A percentile compares a stretch with the other conserved stretches of the same genome.
These are phyloP conservation scores for Geophilus truncorum DNA, from an alignment of 2,888 invertebrate species.

Conservation along the genomic window DNA sequence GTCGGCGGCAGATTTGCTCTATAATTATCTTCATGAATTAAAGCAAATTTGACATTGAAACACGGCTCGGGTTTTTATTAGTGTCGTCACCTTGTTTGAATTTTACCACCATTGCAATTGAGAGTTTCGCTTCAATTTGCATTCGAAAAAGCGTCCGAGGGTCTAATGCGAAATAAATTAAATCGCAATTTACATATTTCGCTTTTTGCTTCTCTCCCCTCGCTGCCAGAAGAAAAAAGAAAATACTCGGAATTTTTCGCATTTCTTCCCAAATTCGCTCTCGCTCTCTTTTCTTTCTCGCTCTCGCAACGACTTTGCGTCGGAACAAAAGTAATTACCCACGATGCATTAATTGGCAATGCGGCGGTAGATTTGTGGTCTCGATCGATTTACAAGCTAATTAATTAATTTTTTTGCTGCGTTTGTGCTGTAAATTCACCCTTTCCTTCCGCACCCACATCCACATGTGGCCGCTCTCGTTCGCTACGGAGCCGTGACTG, in stretches of 20 bases:
- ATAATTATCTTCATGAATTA: conserved; percentile 18
- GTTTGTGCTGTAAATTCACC: background rate
- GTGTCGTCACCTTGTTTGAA: conserved; percentile 5
- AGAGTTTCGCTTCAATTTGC: background rate
- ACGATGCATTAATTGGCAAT: no score
- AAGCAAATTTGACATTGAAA: conserved; percentile 18
- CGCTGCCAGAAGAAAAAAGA: no score
- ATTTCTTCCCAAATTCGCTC: no score
- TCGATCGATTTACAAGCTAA: no score
- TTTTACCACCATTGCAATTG: background rate
- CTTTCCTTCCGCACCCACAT: background rate
- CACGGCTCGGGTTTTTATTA: conserved; percentile 10
- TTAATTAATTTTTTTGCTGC: background rate
- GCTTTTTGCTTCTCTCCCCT: no score
- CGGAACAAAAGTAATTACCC: no score
- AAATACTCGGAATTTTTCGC: background rate
- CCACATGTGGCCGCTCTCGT: background rate
- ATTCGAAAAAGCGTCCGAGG: background rate
- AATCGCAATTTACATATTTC: background rate
- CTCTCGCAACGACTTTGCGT: no score
- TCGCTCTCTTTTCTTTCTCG: no score
- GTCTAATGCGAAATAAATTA: conserved; percentile 1
- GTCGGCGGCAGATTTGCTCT: conserved; percentile 3
- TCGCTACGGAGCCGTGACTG: background rate
- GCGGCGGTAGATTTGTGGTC: background rate